Conservation (phyloP, 2,797 vertebrate genomes). For the Paedocypris micromegethes region DNA sequence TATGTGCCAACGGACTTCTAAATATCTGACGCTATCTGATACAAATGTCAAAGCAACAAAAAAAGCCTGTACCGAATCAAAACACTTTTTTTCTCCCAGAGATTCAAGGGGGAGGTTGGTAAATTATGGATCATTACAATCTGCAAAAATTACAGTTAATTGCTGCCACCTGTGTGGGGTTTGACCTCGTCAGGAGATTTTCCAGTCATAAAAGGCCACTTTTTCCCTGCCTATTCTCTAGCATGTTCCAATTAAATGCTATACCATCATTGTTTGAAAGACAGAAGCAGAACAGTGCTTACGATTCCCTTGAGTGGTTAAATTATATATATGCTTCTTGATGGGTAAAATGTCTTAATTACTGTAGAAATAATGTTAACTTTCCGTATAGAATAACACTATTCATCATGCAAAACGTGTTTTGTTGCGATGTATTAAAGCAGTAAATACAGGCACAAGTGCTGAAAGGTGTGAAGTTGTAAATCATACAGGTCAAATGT, state of each 20-base stretch:
- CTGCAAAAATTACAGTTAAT: conserved; percentile 83
- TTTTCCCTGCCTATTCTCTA: conserved; percentile 51
- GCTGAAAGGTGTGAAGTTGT: background rate
- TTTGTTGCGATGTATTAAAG: too few relatives aligned
- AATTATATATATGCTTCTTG: background rate
- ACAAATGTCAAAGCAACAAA: conserved; percentile 58
- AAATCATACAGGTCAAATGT: background rate
- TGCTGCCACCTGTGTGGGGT: conserved; percentile 83
- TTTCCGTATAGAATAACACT: too few relatives aligned
- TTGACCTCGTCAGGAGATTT: conserved; percentile 74
- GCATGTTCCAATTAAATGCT: conserved; percentile 12
- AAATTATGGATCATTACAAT: conserved; percentile 85
- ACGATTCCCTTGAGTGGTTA: background rate
- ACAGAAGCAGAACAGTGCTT: background rate
- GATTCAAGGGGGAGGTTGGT: conserved; percentile 61
- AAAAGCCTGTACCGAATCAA: conserved; percentile 71
- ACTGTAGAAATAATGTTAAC: background rate
- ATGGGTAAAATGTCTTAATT: background rate
- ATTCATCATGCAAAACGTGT: too few relatives aligned
- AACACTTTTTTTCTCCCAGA: conserved; percentile 65
- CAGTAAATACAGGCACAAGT: too few relatives aligned
- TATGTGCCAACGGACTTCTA: conserved; percentile 44
- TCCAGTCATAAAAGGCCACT: conserved; percentile 71
- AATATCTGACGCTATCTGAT: conserved; percentile 58
- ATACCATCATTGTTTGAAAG: background rate